A percentile compares a stretch with the other conserved stretches of the same genome.
Conservation (phyloP, 2,113 vertebrate genomes). For the Callaeas wilsoni region DNA sequence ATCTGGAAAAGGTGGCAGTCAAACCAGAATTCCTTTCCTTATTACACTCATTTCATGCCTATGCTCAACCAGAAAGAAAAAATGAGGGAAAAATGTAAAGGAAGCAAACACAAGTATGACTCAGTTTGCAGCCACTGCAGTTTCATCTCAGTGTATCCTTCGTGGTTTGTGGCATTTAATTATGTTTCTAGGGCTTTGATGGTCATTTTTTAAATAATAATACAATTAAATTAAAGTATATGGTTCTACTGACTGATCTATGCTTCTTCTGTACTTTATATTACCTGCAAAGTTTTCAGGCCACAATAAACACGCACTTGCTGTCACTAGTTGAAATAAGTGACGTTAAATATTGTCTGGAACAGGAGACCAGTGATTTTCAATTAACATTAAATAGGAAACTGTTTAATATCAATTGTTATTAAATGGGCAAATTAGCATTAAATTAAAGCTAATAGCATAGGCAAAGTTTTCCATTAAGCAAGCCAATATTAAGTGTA, state of each 20-base stretch:
- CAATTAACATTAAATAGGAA: conserved; percentile 53
- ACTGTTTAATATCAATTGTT: conserved; percentile 43
- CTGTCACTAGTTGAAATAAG: neutral
- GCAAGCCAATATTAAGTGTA: neutral
- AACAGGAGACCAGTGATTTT: conserved; percentile 48
- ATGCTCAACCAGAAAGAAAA: neutral
- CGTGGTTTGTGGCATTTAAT: neutral
- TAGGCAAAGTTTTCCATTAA: conserved; percentile 23
- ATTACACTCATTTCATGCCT: neutral
- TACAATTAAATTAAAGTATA: neutral
- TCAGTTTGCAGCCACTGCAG: neutral
- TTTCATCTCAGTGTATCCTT: neutral
- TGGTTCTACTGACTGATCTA: neutral
- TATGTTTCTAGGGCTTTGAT: neutral
- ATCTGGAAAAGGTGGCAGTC: neutral
- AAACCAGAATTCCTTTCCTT: neutral
- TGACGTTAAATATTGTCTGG: conserved; percentile 7
- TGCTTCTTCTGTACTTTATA: neutral
- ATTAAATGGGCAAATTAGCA: neutral
- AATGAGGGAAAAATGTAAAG: neutral
- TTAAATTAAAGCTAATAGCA: conserved; percentile 62
- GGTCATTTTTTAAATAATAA: neutral
- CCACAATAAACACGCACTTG: neutral
- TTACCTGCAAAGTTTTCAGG: neutral
- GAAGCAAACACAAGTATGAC: neutral